Evolutionary conservation across 1,140 invertebrate genomes (phyloP).

Genomic region (Tetranychus cinnabarinus): DNA sequence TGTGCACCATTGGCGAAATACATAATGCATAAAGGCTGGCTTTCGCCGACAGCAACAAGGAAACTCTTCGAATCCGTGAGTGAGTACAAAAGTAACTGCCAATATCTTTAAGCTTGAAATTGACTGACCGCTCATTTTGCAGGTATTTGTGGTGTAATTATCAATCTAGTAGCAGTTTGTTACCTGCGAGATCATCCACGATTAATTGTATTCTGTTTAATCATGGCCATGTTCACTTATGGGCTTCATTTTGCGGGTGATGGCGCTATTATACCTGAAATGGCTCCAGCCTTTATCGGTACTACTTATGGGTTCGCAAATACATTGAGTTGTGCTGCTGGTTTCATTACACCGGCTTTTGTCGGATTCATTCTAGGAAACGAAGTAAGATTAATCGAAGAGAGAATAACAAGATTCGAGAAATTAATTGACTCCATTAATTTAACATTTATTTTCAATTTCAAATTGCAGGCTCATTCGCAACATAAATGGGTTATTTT

Average conservation of each 20-base stretch:
- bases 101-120: no score
- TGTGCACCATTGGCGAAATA: not conserved
- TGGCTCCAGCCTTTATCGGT: constrained; percentile 2
- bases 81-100: constrained; percentile 1
- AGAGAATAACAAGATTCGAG: no score
- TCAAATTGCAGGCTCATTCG: no score
- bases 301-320: constrained; percentile 1
- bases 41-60: constrained; percentile 10
- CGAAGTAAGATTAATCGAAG: not conserved
- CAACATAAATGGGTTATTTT: no score
- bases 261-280: constrained; percentile 5
- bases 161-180: not conserved
- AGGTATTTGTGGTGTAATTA: not conserved
- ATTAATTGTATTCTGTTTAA: not conserved
- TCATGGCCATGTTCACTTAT: constrained; percentile 6
- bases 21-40: not conserved
- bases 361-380: constrained; percentile 1
- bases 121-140: not conserved
- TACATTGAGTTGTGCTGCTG: not conserved
- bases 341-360: not conserved
- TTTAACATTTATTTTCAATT: no score
- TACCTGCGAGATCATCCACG: not conserved
- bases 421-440: no score
- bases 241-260: constrained; percentile 13
- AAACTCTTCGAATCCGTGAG: constrained; percentile 14